phyloP scores from a whole-genome alignment of 2,888 invertebrate genomes.

The Dyspetes luteomarginatus region DNA sequence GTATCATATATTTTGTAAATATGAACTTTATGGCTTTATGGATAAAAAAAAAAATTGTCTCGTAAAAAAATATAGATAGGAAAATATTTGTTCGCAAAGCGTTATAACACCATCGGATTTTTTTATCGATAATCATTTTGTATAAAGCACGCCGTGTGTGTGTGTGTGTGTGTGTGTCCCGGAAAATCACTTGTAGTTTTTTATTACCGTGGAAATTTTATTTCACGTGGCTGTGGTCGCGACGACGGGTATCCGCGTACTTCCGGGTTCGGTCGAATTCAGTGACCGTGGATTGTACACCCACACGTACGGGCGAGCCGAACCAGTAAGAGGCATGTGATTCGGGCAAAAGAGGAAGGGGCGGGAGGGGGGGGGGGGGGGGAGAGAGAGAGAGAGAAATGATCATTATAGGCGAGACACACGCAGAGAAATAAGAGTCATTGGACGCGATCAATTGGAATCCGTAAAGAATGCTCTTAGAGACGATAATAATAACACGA shows the following conservation, averaged over 20 bases:
- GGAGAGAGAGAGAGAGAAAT: neutral
- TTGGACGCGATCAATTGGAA: constrained; percentile 43
- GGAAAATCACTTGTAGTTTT: constrained; percentile 37
- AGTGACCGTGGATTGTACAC: constrained; percentile 29
- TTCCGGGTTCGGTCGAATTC: constrained; percentile 48
- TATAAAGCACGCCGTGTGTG: too few relatives aligned
- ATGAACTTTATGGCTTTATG: too few relatives aligned
- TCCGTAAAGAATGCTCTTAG: constrained; percentile 16
- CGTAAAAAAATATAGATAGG: too few relatives aligned
- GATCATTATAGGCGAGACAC: constrained; percentile 19
- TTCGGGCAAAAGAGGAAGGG: neutral
- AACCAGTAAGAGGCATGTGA: neutral
- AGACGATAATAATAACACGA: constrained; percentile 24
- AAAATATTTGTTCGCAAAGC: too few relatives aligned
- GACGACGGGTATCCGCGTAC: neutral
- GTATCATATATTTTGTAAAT: too few relatives aligned
- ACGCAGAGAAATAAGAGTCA: constrained; percentile 37
- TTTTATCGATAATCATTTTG: too few relatives aligned
- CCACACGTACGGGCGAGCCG: constrained; percentile 14
- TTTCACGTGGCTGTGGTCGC: neutral
- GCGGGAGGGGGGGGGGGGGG: neutral
- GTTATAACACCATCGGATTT: too few relatives aligned
- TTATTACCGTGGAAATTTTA: constrained; percentile 1
- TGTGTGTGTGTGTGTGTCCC: neutral
- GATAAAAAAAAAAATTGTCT: too few relatives aligned